A percentile compares a stretch with the other conserved stretches of the same genome.
These are phyloP conservation scores for Babyrousa celebensis DNA, from an alignment of 2,797 vertebrate species.

Conservation along the genomic window DNA sequence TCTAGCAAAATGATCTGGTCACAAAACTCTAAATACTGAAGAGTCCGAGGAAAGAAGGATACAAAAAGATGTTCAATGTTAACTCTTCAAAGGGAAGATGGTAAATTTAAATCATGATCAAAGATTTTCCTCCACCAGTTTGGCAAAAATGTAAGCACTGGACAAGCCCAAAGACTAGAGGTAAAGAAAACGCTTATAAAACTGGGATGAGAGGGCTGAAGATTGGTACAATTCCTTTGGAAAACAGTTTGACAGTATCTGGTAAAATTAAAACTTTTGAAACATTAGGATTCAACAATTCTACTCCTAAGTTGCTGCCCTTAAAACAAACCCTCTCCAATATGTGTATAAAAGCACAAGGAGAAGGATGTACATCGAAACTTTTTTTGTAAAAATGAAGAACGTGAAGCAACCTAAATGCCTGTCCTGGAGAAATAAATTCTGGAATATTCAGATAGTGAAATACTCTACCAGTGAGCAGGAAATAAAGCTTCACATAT, in stretches of 20 bases:
- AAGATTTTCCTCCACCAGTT: neutral
- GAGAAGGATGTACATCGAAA: neutral
- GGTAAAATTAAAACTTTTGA: neutral
- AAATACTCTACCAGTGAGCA: neutral
- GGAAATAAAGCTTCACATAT: neutral
- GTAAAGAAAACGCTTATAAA: neutral
- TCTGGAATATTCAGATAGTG: neutral
- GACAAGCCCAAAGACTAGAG: neutral
- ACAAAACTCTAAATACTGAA: slow-evolving; percentile 94
- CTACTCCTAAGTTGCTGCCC: neutral
- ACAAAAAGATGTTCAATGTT: neutral
- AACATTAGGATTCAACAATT: neutral
- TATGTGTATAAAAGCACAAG: neutral
- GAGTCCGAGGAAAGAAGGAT: slow-evolving; percentile 56
- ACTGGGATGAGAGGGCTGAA: neutral
- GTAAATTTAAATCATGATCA: neutral
- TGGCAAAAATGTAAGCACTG: neutral
- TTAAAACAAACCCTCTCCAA: neutral
- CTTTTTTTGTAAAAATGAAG: neutral
- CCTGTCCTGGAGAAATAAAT: neutral
- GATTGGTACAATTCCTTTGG: neutral
- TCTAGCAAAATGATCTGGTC: slow-evolving; percentile 94
- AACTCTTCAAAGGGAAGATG: neutral
- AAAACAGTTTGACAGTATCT: neutral
- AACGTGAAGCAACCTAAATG: neutral